Base-by-base conservation (phyloP, 2,113 vertebrate species). In the Caranx melampygus region DNA sequence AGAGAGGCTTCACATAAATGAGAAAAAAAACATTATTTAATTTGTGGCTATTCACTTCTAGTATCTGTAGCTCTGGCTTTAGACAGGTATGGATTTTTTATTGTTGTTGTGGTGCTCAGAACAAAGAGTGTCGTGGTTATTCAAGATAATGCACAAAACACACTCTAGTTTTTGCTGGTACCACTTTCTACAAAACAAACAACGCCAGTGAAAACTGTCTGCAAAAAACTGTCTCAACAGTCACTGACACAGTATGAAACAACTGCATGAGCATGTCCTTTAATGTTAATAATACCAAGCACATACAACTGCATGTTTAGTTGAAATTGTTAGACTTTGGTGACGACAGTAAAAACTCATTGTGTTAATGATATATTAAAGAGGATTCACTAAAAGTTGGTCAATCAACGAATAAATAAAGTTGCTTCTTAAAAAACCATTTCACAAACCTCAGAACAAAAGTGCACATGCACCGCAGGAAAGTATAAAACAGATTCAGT, bases 381-480 rank as follows among this genome's bases (percentile, higher is more conserved):
- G 58, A 62, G 51, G 7, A 62, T 68, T 75, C 6, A 54, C 52
- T 16, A 9, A 33, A 73, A 20, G 35, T n/a, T 44, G 3, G 59
- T 75, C 12, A 76, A 66, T 78, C 42, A 42, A 72, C 15, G 37
- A 64, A 51, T 55, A 71, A 65, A 62, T 64, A 68, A 52, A 69
- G 4, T 59, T 3, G 34, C 15, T 37, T 65, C 35, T 52, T 57
- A 42, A 73, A 81, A 86, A 79, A 80, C 10, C 47, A 77, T 79
- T 61, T 62, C n/a, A 79, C 67, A 84, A 79, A 79, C 51, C 15
- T 65, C 5, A 76, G 8, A 69, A 68, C 14, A 70, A 88, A 63
- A 60, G 35, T 81, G 57, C 62, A 71, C 3, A n/a, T 34, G n/a
- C 44, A 79, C 1, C 18, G 11, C 18, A 63, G 44, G 2, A 37